Base-by-base conservation (phyloP, 2,888 invertebrate genomes). In the Hybos culiciformis region DNA sequence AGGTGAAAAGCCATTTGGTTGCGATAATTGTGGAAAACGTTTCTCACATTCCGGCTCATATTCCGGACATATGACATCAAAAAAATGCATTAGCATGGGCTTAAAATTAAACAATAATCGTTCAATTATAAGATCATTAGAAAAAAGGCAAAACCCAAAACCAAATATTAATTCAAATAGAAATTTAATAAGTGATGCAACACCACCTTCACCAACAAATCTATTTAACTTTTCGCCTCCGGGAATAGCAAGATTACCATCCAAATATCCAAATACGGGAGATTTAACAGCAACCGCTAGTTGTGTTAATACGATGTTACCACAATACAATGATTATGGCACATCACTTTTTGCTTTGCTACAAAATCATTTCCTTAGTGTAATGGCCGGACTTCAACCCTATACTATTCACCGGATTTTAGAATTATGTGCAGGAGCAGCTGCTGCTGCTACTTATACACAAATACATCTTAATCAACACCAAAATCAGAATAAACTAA, bases 41-140 rank as follows among this genome's bases (percentile, higher is more conserved):
- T 99, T 99, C 71, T 97, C 96, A 39, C 98, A 99, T 69, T 98
- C 97, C 37, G 98, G 98, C 48, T 97, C 97, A 48, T 99, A 93
- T 71, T 96, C 96, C 60, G 94, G 94, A 62, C 98, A 99, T 70
- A 98, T 90, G 90, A 97, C 97, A 51, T 94, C 96, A 54, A 98
- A 98, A 70, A 99, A 99, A 70, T 99, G 98, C 71, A 80, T 92
- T 54, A 84, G 88, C 52, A 83, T 88, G 77, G 90, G 88, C 62
- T 72, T 90, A 19, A 91, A 90, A 57, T 70, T 80, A 66, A 75
- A 76, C 52, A 74, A 74, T 53, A 77, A 52, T 68, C 61, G 72
- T 36, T 71, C 74, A 9, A 72, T 75, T 49, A 67, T 73, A 21
- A 75, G 75, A 50, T 24, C 39, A 12, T 44, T 60, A 34, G 61